Conservation (phyloP, 2,888 invertebrate genomes). For the Chironomus tentans region DNA sequence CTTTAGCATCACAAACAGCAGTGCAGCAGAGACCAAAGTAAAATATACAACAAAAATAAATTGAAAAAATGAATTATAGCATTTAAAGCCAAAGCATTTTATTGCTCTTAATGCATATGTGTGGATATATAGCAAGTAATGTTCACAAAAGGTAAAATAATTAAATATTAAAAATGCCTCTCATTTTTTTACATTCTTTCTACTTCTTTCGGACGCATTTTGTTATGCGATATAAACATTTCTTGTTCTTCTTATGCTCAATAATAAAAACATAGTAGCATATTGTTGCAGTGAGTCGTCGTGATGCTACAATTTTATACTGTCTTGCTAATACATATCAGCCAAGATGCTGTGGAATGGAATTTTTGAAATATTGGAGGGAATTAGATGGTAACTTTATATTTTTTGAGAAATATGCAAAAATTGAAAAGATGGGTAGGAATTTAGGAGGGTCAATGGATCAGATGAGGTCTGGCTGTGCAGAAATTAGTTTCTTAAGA, state of each 20-base stretch:
- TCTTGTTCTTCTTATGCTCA: too few species aligned
- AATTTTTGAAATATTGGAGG: too few species aligned
- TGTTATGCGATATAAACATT: too few species aligned
- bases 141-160: constrained; percentile 4
- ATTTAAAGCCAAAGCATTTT: constrained; percentile 9
- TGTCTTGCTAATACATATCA: neutral
- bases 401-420: too few species aligned
- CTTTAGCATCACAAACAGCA: neutral
- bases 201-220: neutral
- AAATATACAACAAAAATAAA: constrained; percentile 17
- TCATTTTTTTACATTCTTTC: neutral
- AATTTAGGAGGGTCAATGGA: too few species aligned
- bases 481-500: too few species aligned
- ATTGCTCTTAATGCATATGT: constrained; percentile 4
- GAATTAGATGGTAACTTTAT: too few species aligned
- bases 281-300: neutral
- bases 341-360: too few species aligned
- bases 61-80: constrained; percentile 25
- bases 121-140: neutral
- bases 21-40: neutral
- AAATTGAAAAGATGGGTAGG: too few species aligned
- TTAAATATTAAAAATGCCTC: constrained; percentile 4
- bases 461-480: too few species aligned
- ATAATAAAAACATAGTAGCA: neutral
- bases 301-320: neutral